Evolutionary conservation across 2,888 invertebrate species (phyloP), one percentile per base, ranked within the genome.

Genomic region (Leptura quadrifasciata): DNA sequence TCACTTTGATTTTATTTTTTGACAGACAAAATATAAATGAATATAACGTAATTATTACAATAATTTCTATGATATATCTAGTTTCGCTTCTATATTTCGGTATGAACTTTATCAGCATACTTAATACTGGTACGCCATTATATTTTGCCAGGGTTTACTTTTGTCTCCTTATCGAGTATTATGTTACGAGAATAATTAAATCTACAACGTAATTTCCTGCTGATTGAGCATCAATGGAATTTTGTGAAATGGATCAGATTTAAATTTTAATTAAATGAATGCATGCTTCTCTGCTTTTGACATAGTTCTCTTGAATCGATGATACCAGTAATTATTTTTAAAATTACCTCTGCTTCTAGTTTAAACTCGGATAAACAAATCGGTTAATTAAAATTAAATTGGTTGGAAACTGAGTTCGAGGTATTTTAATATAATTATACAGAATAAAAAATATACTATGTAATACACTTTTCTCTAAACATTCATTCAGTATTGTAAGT

Each of bases 261-360:
- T 57, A 18, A 57, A 65, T 65, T 65, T 65, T 65, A 65, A 65
- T 65, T 65, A 65, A 65, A 65, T 54, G n/a, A 18, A n/a, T 52
- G 24, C 64, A 64, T 52, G 52, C 65, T 39, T 63, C 20, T 39
- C 39, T 39, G 63, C 20, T 47, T 65, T 31, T 65, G 65, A 52
- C 65, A 65, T 52, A 20, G 17, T 52, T 52, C 65, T 65, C 65
- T 52, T 52, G 54, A 65, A 20, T 20, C 21, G n/a, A 15, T 24
- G 52, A 21, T n/a, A n/a, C 39, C 27, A 18, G 17, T n/a, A 17
- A 10, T 9, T 21, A 52, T 52, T 64, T 64, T 64, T 39, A 20
- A 64, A 39, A 64, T 64, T 65, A 65, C 52, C 15, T n/a, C 24
- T 21, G 15, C n/a, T 60, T 21, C 24, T 24, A 20, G 65, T 17